These are phyloP conservation scores for Macrochelys suwanniensis DNA, from an alignment of 2,797 vertebrate species.

Conservation along the genomic window DNA sequence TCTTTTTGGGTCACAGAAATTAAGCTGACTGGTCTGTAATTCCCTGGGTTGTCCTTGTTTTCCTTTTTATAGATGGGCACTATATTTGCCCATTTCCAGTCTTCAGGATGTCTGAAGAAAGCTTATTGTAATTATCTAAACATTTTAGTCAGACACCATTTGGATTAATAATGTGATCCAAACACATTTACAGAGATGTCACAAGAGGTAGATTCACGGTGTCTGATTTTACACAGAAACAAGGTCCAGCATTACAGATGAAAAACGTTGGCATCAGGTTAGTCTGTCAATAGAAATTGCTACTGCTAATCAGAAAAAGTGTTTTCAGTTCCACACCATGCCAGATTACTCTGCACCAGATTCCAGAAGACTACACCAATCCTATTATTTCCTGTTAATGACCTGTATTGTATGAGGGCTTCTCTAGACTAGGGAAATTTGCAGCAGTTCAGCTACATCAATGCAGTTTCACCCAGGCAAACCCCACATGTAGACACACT, in stretches of 20 bases:
- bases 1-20: too few relatives aligned
- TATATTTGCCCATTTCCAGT: too few relatives aligned
- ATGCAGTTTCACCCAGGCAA: background rate
- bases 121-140: background rate
- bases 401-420: background rate
- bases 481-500: rapidly evolving
- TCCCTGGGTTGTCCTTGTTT: too few relatives aligned
- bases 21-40: too few relatives aligned
- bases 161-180: background rate
- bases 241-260: background rate
- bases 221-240: background rate
- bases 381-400: background rate
- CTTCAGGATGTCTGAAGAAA: background rate
- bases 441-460: background rate
- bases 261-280: background rate
- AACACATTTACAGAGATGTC: background rate
- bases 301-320: background rate
- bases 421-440: background rate
- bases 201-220: background rate
- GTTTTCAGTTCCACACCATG: conserved; percentile 21
- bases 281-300: background rate
- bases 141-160: background rate
- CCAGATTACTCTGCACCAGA: background rate
- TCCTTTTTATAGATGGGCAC: too few relatives aligned
- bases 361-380: background rate